phyloP scores from a whole-genome alignment of 2,797 vertebrate species.

The Thalassophryne amazonica region DNA sequence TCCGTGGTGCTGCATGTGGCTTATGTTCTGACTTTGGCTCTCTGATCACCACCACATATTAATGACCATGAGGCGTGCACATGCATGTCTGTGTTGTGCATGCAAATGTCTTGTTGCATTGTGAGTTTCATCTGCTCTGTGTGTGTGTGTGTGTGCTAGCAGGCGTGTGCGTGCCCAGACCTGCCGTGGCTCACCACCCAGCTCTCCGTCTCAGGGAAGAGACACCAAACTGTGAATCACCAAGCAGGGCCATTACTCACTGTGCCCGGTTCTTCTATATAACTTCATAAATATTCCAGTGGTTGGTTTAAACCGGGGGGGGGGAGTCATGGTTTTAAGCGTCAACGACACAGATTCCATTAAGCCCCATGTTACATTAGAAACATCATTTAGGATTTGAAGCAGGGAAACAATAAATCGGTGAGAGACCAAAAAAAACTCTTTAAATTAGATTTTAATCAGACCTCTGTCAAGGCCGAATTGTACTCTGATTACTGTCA shows the following conservation, averaged over 20 bases:
- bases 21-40: slow-evolving; percentile 13
- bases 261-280: slow-evolving; percentile 54
- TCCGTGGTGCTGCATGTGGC: slow-evolving; percentile 37
- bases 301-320: slow-evolving; percentile 40
- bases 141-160: background rate
- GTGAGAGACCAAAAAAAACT: slow-evolving; percentile 4
- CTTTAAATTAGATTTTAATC: no score
- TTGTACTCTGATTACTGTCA: no score
- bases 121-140: background rate
- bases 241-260: slow-evolving; percentile 63
- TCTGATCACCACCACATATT: slow-evolving; percentile 14
- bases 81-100: background rate
- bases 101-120: background rate
- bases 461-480: no score
- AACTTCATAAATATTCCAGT: slow-evolving; percentile 77
- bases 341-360: slow-evolving; percentile 63
- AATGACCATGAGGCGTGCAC: background rate
- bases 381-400: slow-evolving; percentile 71
- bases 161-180: background rate
- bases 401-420: slow-evolving; percentile 19
- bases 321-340: slow-evolving; percentile 35
- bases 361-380: slow-evolving; percentile 52
- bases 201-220: slow-evolving; percentile 38
- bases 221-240: slow-evolving; percentile 57
- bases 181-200: slow-evolving; percentile 20